A percentile compares a stretch with the other conserved stretches of the same genome.
These are phyloP conservation scores for Lepidothrix coronata DNA, from an alignment of 2,113 vertebrate species.

Conservation along the genomic window DNA sequence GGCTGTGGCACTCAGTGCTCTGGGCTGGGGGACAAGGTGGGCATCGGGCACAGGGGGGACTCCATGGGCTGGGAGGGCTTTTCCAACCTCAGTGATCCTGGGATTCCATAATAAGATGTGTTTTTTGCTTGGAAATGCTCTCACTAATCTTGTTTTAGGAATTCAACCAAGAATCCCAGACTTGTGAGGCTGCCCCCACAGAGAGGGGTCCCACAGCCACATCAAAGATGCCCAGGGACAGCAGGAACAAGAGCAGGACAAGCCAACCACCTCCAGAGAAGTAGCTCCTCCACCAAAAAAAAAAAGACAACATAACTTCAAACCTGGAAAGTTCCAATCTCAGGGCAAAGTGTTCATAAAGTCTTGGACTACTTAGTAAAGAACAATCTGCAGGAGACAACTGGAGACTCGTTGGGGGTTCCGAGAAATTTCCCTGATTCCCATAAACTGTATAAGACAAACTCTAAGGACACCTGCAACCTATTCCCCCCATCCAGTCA, in stretches of 20 bases:
- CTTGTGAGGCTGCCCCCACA: background rate
- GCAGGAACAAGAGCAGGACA: background rate
- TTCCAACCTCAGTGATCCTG: fast-evolving
- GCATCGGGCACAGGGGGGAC: fast-evolving
- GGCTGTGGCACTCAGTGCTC: background rate
- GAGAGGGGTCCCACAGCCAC: background rate
- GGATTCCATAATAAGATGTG: background rate
- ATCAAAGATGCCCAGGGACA: background rate
- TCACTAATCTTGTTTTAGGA: background rate
- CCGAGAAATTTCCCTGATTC: background rate
- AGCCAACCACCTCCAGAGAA: background rate
- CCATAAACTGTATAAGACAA: background rate
- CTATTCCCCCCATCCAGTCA: background rate
- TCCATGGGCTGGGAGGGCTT: fast-evolving
- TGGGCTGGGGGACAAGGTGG: background rate
- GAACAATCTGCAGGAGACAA: background rate
- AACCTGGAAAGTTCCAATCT: background rate
- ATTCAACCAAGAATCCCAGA: background rate
- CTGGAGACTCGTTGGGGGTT: background rate
- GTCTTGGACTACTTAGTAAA: background rate
- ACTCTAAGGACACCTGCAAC: background rate
- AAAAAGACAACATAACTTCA: background rate
- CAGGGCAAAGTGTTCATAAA: background rate
- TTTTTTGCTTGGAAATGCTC: background rate
- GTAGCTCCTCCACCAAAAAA: background rate